Evolutionary conservation across 2,888 invertebrate genomes (phyloP), one percentile per base, ranked within the genome.

Genomic region (Argyresthia goedartella): DNA sequence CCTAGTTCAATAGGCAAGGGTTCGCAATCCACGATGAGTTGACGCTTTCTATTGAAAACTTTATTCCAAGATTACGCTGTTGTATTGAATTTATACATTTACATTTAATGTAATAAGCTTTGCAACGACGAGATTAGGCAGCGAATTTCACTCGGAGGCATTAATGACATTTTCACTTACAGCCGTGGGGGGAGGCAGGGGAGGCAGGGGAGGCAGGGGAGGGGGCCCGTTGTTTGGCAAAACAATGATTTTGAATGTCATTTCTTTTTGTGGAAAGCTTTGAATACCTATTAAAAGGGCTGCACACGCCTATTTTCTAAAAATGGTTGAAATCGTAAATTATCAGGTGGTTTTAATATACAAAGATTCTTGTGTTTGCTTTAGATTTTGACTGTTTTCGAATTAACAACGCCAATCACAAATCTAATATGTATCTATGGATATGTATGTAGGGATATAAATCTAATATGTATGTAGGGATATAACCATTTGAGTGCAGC

Each of bases 201-300:
- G 25, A 6, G 2, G 6, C 25, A 25, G 25, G 25, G 25, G 25
- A 25, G 25, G 64, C 60, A 56, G 56, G 60, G 50, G 35, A 9
- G 1, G 35, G 50, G 16, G 25, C 6, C 69, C 66, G 73, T 80
- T 78, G 81, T 81, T 82, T 76, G 69, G 60, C 65, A 66, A 72
- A 72, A 84, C 85, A 84, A 85, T 82, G 73, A 73, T 84, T 82
- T 75, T 81, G 84, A 85, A 84, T 84, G 85, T 85, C 85, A 85
- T 77, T 81, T 80, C 34, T 49, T 44, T 44, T 16, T 6, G 25
- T 25, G 25, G 25, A 25, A 25, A 25, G 25, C 25, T 25, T 25
- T 25, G 25, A 25, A 25, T 25, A 25, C 25, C 2, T 25, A 25
- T 6, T n/a, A n/a, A n/a, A n/a, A 25, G 25, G 6, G 25, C 3